A percentile compares a stretch with the other conserved stretches of the same genome.
These are phyloP conservation scores for Spheniscus humboldti DNA, from an alignment of 2,797 vertebrate genomes.

Conservation along the genomic window DNA sequence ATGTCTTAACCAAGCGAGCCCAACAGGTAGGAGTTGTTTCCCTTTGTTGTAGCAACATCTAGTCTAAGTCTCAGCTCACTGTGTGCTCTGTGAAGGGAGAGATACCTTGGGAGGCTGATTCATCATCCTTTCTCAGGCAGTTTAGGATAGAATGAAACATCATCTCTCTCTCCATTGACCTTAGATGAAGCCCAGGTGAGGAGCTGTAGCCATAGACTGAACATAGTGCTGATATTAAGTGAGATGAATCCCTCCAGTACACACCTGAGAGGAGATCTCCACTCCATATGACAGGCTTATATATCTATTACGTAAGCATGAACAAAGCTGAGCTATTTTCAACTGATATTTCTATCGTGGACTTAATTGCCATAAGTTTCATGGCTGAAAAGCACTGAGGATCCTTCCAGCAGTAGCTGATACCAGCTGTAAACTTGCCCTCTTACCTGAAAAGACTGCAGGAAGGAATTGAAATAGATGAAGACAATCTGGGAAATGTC, in stretches of 20 bases:
- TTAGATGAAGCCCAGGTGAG: neutral
- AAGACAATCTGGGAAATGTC: constrained; percentile 97
- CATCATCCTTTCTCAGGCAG: neutral
- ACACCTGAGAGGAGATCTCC: neutral
- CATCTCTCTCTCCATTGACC: neutral
- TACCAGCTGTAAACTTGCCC: neutral
- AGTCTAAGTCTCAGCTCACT: neutral
- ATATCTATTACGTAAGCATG: neutral
- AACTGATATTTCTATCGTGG: neutral
- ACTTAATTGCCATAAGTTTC: neutral
- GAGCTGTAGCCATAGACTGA: neutral
- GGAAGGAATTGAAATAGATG: constrained; percentile 98
- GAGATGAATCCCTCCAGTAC: neutral
- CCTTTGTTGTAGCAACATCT: neutral
- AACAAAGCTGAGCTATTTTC: neutral
- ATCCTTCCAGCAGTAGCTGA: neutral
- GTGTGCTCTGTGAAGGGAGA: neutral
- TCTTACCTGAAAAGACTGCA: constrained; percentile 96
- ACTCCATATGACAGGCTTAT: neutral
- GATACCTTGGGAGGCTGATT: neutral
- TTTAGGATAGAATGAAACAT: neutral
- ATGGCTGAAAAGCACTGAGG: neutral
- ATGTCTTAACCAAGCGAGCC: neutral
- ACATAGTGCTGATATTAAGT: neutral
- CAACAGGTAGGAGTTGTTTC: neutral